A percentile compares a stretch with the other conserved stretches of the same genome.
These are phyloP conservation scores for Idaea biselata DNA, from an alignment of 2,888 invertebrate species.

Conservation along the genomic window DNA sequence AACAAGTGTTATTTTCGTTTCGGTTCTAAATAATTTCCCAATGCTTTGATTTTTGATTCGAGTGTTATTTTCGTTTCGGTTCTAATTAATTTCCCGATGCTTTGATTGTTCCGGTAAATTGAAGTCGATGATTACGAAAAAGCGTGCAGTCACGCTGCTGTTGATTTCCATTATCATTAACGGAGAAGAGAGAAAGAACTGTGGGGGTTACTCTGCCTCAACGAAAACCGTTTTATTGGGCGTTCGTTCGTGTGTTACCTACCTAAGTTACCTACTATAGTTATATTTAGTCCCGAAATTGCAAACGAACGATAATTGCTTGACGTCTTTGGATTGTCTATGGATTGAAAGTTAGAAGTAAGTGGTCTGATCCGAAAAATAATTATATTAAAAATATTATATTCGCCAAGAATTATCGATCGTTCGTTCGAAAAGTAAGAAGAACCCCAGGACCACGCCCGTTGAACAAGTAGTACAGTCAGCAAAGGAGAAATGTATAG, in stretches of 20 bases:
- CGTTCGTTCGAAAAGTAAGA: too few species aligned
- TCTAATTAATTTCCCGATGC: slow-evolving; percentile 17
- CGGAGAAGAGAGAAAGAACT: slow-evolving; percentile 28
- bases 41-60: slow-evolving; percentile 23
- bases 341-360: too few species aligned
- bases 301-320: slow-evolving; percentile 21
- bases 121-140: slow-evolving; percentile 35
- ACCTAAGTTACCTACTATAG: too few species aligned
- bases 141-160: slow-evolving; percentile 37
- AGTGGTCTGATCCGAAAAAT: too few species aligned
- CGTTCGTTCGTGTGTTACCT: too few species aligned
- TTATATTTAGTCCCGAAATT: too few species aligned
- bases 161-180: slow-evolving; percentile 48
- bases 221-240: too few species aligned
- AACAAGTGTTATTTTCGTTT: neutral
- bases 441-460: neutral
- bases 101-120: slow-evolving; percentile 33
- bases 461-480: neutral
- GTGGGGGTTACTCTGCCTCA: slow-evolving; percentile 19
- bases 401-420: too few species aligned
- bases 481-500: neutral
- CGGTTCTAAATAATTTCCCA: slow-evolving; percentile 16
- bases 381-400: too few species aligned
- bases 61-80: neutral
- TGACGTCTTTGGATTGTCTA: too few species aligned